Conservation (phyloP, 2,888 invertebrate genomes). For the Pimpla rufipes region DNA sequence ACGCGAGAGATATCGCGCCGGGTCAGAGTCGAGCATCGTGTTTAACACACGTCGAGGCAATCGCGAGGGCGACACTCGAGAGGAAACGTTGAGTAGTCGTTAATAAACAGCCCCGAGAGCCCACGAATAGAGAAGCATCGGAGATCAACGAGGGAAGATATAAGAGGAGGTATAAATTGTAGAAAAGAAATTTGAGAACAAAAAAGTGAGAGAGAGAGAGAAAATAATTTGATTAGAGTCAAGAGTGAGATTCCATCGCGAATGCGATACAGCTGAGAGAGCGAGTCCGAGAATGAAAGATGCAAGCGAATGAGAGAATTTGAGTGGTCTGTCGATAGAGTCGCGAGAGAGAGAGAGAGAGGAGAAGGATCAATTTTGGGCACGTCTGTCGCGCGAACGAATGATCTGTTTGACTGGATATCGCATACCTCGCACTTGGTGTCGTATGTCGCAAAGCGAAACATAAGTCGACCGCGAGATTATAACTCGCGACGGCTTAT, state of each 20-base stretch:
- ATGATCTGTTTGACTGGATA: slow-evolving; percentile 51
- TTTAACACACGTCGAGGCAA: slow-evolving; percentile 6
- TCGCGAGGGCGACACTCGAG: slow-evolving; percentile 8
- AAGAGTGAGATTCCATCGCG: slow-evolving; percentile 5
- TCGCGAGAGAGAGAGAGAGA: background rate
- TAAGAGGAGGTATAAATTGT: slow-evolving; percentile 56
- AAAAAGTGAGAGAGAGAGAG: background rate
- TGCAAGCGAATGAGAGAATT: slow-evolving; percentile 29
- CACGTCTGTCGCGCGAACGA: slow-evolving; percentile 52
- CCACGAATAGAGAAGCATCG: slow-evolving; percentile 30
- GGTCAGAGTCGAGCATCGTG: slow-evolving; percentile 43
- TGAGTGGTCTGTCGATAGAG: no score
- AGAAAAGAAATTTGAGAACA: background rate
- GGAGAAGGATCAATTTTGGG: slow-evolving; percentile 23
- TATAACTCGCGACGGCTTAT: slow-evolving; percentile 44
- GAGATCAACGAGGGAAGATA: slow-evolving; percentile 47
- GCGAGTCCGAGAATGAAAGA: slow-evolving; percentile 33
- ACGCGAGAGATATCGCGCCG: background rate
- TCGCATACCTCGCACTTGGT: slow-evolving; percentile 46
- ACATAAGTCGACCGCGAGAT: slow-evolving; percentile 35
- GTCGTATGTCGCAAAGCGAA: slow-evolving; percentile 58
- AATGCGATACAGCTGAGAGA: background rate
- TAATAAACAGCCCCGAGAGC: slow-evolving; percentile 25
- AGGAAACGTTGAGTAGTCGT: slow-evolving; percentile 2
- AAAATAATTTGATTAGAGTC: background rate